phyloP scores from a whole-genome alignment of 2,113 vertebrate species.

The Periophthalmus modestus region DNA sequence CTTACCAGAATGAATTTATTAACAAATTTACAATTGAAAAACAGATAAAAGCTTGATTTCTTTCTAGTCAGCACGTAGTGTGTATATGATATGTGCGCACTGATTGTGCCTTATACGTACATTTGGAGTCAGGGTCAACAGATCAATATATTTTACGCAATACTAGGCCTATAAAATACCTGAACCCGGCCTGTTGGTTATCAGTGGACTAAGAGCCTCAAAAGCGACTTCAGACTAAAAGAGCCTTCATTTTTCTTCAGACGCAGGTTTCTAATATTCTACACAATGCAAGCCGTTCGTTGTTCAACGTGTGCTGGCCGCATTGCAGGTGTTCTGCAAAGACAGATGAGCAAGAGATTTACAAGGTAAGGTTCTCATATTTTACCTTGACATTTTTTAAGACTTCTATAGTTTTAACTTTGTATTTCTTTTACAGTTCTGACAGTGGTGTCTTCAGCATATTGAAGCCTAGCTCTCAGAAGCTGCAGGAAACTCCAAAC shows the following conservation, averaged over 20 bases:
- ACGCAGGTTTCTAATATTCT: neutral
- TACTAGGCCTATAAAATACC: conserved; percentile 54
- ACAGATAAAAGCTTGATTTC: neutral
- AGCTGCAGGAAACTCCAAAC: conserved; percentile 29
- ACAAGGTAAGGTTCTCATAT: conserved; percentile 53
- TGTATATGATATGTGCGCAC: conserved; percentile 11
- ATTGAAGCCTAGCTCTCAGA: conserved; percentile 37
- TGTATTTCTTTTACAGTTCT: conserved; percentile 32
- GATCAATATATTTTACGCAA: conserved; percentile 68
- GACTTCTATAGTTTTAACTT: neutral
- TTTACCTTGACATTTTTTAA: neutral
- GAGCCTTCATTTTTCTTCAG: neutral
- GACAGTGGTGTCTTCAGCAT: conserved; percentile 28
- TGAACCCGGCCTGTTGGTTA: conserved; percentile 4
- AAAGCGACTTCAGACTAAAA: conserved; percentile 6
- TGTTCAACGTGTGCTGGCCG: conserved; percentile 65
- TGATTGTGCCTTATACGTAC: conserved; percentile 56
- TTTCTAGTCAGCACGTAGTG: conserved; percentile 27
- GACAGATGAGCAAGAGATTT: conserved; percentile 52
- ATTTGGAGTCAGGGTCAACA: conserved; percentile 55
- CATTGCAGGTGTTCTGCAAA: conserved; percentile 50
- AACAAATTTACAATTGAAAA: neutral
- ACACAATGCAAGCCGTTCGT: conserved; percentile 62
- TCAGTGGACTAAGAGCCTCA: conserved; percentile 11
- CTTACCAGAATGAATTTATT: neutral